Conservation (phyloP, 2,113 vertebrate genomes). For the Myotis yumanensis region DNA sequence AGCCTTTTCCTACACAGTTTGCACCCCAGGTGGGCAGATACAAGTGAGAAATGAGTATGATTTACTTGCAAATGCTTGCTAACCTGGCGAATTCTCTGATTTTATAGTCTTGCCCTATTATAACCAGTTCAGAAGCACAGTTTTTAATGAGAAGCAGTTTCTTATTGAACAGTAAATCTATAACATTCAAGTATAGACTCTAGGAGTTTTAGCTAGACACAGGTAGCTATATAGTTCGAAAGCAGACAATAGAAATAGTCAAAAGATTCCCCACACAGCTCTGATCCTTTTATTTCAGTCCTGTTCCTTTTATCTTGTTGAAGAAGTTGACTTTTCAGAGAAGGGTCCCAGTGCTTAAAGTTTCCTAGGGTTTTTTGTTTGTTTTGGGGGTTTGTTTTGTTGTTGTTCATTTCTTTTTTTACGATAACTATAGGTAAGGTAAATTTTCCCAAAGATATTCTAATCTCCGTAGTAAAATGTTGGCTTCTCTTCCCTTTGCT, state of each 20-base stretch:
- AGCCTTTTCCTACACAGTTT: conserved; percentile 95
- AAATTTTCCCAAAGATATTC: not conserved
- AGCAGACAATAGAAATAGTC: conserved; percentile 29
- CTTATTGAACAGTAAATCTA: not conserved
- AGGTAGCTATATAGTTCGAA: not conserved
- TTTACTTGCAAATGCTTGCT: conserved; percentile 32
- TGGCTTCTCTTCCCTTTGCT: conserved; percentile 31
- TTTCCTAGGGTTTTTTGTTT: conserved; percentile 43
- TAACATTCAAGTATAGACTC: not conserved
- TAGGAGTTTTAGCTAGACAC: not conserved
- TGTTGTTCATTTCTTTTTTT: not conserved
- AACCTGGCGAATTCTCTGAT: not conserved
- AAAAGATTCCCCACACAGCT: conserved; percentile 77
- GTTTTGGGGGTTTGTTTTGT: not conserved
- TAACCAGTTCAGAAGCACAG: not conserved
- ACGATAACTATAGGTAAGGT: not conserved
- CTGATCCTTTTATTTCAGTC: conserved; percentile 20
- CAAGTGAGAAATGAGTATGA: not conserved
- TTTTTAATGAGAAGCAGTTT: not conserved
- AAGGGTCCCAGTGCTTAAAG: conserved; percentile 82
- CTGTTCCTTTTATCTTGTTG: conserved; percentile 57
- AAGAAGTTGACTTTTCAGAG: conserved; percentile 63
- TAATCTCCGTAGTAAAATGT: not conserved
- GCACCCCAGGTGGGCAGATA: conserved; percentile 92
- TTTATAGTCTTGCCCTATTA: not conserved